Percentiles rank a stretch among this genome's conserved stretches.
Conservation (phyloP, 1,140 invertebrate species). For the Pollicipes pollicipes region DNA sequence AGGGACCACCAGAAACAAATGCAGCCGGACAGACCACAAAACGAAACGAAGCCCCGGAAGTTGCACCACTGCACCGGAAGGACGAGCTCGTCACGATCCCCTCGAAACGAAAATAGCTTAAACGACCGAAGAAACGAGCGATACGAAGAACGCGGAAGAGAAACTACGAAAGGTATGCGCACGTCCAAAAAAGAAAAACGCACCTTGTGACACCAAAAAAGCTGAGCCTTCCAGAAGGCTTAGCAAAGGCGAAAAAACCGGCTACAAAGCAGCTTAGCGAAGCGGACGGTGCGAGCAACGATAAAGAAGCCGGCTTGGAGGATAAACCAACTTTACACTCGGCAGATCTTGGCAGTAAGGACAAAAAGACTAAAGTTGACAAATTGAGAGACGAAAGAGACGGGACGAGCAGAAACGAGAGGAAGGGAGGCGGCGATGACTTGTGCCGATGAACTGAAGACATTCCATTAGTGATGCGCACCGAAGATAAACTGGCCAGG, state of each 20-base stretch:
- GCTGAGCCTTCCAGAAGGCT: too few species aligned
- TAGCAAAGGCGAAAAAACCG: slow-evolving; percentile 9
- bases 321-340: too few species aligned
- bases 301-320: too few species aligned
- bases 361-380: slow-evolving; percentile 16
- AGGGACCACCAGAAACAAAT: too few species aligned
- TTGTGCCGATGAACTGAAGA: background rate
- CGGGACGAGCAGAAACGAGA: slow-evolving; percentile 11
- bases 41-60: background rate
- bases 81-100: too few species aligned
- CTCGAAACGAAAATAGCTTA: slow-evolving; percentile 15
- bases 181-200: too few species aligned
- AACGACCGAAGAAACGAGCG: slow-evolving; percentile 6
- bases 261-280: too few species aligned
- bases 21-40: background rate
- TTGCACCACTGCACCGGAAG: background rate
- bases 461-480: background rate
- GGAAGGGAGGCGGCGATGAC: slow-evolving; percentile 12
- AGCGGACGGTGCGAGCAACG: too few species aligned
- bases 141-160: too few species aligned
- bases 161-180: too few species aligned
- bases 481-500: background rate
- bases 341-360: too few species aligned
- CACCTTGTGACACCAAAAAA: too few species aligned
- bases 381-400: slow-evolving; percentile 9